phyloP scores from a whole-genome alignment of 2,888 invertebrate genomes.

The Agonopterix heracliana region DNA sequence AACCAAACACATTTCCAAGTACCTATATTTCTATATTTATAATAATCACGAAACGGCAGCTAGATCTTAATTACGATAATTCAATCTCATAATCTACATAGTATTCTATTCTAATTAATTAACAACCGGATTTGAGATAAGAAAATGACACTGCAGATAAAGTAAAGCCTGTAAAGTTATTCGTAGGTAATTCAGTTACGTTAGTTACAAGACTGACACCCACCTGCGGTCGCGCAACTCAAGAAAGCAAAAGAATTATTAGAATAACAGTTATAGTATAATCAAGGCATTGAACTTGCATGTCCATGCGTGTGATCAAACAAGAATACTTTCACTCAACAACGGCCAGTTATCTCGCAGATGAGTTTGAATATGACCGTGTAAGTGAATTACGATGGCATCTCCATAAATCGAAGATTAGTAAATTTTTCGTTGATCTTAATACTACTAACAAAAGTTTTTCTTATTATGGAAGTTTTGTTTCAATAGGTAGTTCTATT shows the following conservation, averaged over 20 bases:
- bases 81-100: slow-evolving; percentile 9
- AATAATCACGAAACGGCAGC: not conserved
- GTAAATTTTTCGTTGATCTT: no score
- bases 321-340: slow-evolving; percentile 58
- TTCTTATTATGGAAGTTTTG: no score
- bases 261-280: slow-evolving; percentile 67
- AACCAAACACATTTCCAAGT: no score
- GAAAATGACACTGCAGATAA: slow-evolving; percentile 7
- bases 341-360: slow-evolving; percentile 38
- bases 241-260: slow-evolving; percentile 50
- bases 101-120: slow-evolving; percentile 5
- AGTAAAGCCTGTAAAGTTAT: slow-evolving; percentile 1
- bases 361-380: slow-evolving; percentile 58
- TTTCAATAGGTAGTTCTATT: no score
- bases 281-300: slow-evolving; percentile 72
- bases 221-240: slow-evolving; percentile 9
- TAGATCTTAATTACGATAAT: slow-evolving; percentile 9
- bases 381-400: slow-evolving; percentile 47
- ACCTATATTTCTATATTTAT: no score
- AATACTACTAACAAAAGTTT: no score
- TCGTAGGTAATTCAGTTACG: slow-evolving; percentile 3
- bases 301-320: slow-evolving; percentile 54
- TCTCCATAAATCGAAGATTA: no score
- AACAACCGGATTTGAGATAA: slow-evolving; percentile 13
- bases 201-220: slow-evolving; percentile 11